Base-by-base conservation (phyloP, 2,113 vertebrate genomes). In the Rhabdornis inornatus region DNA sequence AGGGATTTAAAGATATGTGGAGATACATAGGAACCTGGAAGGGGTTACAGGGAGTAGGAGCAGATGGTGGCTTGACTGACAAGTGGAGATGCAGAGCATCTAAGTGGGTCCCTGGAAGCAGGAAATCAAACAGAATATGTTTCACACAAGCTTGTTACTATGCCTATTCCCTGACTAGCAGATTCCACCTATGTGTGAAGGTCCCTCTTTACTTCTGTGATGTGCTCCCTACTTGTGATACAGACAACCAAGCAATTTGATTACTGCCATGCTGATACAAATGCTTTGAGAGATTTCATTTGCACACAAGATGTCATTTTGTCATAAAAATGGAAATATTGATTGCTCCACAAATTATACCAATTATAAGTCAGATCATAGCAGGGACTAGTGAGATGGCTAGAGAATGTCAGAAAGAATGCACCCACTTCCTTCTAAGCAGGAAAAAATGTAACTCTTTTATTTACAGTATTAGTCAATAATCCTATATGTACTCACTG, bases 11-110 rank as follows among this genome's bases (percentile, higher is more conserved):
- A 79, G 68, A 44, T 37, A 30, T 0, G 3, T 72, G 56, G 63
- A 55, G 56, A 27, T 59, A 53, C 64, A 37, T 3, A 21, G 79
- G 55, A 91, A 42, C 68, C 31, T 86, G 71, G n/a, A 56, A 88
- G 44, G 85, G 83, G 92, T 94, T 92, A 64, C 83, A 83, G 60
- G 45, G 86, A 75, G 16, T 78, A 79, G 83, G 64, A 97, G 68
- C 90, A 97, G 94, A 94, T 87, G 92, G 87, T 44, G 69, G 68
- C 83, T 90, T 91, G 90, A 93, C 64, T 95, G 92, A 90, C 87
- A 94, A 83, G 87, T 44, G 37, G 88, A 88, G 66, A 81, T 71
- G 68, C 69, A 82, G 44, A 79, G 77, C 4, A 3, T 92, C 69
- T 87, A 71, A 68, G 56, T 30, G 65, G 15, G 55, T 70, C 71